A percentile compares a stretch with the other conserved stretches of the same genome.
These are phyloP conservation scores for Brachyhypopomus gauderio DNA, from an alignment of 2,113 vertebrate species.

Conservation along the genomic window DNA sequence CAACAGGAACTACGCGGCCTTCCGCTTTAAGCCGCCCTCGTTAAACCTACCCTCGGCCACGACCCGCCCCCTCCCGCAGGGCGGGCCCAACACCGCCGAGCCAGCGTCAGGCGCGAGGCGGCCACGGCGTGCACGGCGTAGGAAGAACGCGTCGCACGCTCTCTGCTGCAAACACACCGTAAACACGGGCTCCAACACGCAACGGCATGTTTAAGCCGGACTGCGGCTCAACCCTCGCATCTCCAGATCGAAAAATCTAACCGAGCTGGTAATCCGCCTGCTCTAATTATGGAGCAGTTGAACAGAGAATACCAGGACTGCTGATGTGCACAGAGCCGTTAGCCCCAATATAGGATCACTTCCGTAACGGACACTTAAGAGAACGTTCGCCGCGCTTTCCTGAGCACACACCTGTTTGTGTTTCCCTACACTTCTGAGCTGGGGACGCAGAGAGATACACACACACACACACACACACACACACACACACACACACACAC, in stretches of 20 bases:
- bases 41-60: conserved; percentile 1
- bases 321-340: conserved; percentile 39
- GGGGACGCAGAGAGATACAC: background rate
- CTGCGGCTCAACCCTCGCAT: background rate
- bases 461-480: conserved; percentile 25
- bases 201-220: too few species aligned
- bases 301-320: conserved; percentile 22
- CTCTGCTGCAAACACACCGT: too few species aligned
- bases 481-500: conserved; percentile 28
- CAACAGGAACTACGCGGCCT: conserved; percentile 32
- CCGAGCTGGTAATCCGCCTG: conserved; percentile 14
- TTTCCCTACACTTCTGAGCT: conserved; percentile 1
- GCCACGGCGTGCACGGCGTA: background rate
- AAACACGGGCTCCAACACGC: too few species aligned
- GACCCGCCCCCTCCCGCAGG: background rate
- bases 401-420: conserved; percentile 24
- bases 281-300: conserved; percentile 53
- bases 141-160: background rate
- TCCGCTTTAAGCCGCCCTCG: conserved; percentile 26
- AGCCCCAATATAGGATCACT: conserved; percentile 27
- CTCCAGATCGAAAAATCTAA: conserved; percentile 32
- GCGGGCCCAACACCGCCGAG: conserved; percentile 7
- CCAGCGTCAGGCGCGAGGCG: background rate
- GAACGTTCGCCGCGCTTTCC: conserved; percentile 5
- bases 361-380: background rate